Conservation (phyloP, 2,888 invertebrate genomes). For the Leptopilina myrica region DNA sequence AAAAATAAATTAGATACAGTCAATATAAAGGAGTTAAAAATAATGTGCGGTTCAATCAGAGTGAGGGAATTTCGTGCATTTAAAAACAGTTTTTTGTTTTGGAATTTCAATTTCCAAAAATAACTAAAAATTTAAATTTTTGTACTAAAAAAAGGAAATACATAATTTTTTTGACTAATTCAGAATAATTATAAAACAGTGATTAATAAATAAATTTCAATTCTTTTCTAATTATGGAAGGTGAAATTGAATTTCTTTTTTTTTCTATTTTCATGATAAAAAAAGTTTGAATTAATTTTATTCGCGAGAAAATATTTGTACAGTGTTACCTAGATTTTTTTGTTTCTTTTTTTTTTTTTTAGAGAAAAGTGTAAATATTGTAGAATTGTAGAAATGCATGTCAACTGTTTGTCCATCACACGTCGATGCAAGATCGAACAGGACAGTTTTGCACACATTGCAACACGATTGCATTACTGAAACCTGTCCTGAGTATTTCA, state of each 20-base stretch:
- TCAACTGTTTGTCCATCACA: conserved; percentile 41
- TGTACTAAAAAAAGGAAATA: no score
- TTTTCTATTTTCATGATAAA: no score
- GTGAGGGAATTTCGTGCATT: no score
- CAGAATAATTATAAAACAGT: no score
- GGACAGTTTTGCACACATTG: conserved; percentile 42
- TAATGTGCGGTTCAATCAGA: background rate
- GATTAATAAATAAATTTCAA: no score
- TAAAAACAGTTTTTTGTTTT: no score
- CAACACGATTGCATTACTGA: conserved; percentile 50
- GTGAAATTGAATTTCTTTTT: no score
- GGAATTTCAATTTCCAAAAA: no score
- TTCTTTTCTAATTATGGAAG: no score
- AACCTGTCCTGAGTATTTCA: conserved; percentile 61
- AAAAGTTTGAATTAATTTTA: background rate
- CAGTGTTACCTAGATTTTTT: conserved; percentile 1
- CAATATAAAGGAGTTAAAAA: background rate
- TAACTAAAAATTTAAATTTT: no score
- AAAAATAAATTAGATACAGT: conserved; percentile 3
- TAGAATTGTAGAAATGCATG: conserved; percentile 8
- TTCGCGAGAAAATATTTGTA: background rate
- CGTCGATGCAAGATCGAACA: conserved; percentile 32
- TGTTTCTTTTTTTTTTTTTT: conserved; percentile 12
- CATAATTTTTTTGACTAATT: no score
- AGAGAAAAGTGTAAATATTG: background rate